These are phyloP conservation scores for Nycticebus coucang DNA, from an alignment of 2,113 vertebrate species.

Conservation along the genomic window DNA sequence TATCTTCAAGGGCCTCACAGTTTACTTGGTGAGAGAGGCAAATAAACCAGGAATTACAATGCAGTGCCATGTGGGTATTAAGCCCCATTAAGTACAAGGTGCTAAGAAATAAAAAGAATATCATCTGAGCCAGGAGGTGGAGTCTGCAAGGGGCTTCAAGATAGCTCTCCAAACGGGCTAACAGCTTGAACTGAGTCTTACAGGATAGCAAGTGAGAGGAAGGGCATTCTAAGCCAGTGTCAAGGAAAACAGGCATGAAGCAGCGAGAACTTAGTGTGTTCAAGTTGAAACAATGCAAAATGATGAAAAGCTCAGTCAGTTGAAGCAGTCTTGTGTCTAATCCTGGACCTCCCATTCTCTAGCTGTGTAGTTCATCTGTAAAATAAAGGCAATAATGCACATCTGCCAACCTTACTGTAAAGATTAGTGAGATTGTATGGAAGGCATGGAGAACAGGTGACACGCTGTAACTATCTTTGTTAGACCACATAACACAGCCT, in stretches of 20 bases:
- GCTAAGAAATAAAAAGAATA: not conserved
- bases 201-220: not conserved
- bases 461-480: not conserved
- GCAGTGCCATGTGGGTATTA: not conserved
- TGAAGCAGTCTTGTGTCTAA: not conserved
- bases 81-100: not conserved
- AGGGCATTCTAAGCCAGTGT: not conserved
- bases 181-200: not conserved
- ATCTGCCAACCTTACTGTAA: not conserved
- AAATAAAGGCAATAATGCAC: rapidly evolving
- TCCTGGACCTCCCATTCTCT: not conserved
- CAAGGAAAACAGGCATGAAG: not conserved
- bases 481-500: not conserved
- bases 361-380: not conserved
- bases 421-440: not conserved
- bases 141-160: not conserved
- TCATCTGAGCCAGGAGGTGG: rapidly evolving
- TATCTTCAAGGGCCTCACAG: not conserved
- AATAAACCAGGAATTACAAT: not conserved
- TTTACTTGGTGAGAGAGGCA: not conserved
- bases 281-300: not conserved
- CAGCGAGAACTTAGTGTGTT: not conserved
- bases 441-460: not conserved
- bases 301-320: rapidly evolving
- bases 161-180: not conserved